Evolutionary conservation across 2,888 invertebrate genomes (phyloP).

Genomic region (Cataglyphis albicans): DNA sequence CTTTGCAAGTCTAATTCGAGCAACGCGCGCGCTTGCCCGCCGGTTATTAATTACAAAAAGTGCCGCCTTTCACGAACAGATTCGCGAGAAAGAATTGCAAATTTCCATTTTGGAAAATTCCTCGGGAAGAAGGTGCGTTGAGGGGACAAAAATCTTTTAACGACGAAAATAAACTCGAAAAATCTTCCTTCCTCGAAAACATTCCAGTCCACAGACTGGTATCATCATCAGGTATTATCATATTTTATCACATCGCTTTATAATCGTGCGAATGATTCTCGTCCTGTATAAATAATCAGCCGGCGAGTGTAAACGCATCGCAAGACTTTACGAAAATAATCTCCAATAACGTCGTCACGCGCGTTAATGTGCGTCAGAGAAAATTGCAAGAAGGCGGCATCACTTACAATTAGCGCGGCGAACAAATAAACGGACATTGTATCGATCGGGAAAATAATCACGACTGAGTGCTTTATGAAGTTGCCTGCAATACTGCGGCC

Average conservation of each 20-base stretch:
- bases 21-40: slow-evolving; percentile 59
- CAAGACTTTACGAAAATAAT: slow-evolving; percentile 36
- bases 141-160: background rate
- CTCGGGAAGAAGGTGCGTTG: background rate
- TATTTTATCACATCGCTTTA: background rate
- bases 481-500: background rate
- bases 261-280: background rate
- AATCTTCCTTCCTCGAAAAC: background rate
- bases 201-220: background rate
- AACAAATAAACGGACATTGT: slow-evolving; percentile 37
- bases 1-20: slow-evolving; percentile 76
- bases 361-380: slow-evolving; percentile 50
- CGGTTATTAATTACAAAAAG: slow-evolving; percentile 65
- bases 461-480: slow-evolving; percentile 4
- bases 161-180: background rate
- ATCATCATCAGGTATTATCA: background rate
- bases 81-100: background rate
- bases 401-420: slow-evolving; percentile 5
- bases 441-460: slow-evolving; percentile 42
- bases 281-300: slow-evolving; percentile 15
- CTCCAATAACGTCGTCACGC: slow-evolving; percentile 23
- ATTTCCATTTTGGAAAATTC: background rate
- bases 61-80: slow-evolving; percentile 51
- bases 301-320: background rate
- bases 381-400: slow-evolving; percentile 38